phyloP scores from a whole-genome alignment of 2,797 vertebrate genomes.

The Fringilla coelebs region DNA sequence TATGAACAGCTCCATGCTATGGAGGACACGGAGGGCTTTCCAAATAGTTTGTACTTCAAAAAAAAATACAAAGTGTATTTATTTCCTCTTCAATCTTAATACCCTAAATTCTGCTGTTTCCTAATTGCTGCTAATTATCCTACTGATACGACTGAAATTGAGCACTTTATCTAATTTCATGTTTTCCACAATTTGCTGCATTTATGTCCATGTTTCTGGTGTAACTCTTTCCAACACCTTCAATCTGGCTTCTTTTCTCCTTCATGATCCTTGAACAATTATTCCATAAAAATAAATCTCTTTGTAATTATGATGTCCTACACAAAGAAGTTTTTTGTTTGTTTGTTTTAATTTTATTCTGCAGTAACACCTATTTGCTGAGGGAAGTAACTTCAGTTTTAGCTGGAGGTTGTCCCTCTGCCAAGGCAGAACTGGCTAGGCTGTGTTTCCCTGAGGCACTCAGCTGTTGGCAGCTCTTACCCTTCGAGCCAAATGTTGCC shows the following conservation, averaged over 20 bases:
- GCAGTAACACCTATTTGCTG: not conserved
- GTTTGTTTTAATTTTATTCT: not conserved
- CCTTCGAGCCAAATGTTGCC: not conserved
- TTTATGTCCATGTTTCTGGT: not conserved
- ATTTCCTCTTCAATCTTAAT: not conserved
- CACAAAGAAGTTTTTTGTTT: not conserved
- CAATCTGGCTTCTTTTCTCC: not conserved
- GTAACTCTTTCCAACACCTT: not conserved
- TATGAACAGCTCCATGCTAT: not conserved
- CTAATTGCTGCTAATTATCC: not conserved
- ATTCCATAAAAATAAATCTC: slow-evolving; percentile 48
- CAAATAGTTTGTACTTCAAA: not conserved
- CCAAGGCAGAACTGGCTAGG: not conserved
- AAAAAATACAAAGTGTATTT: not conserved
- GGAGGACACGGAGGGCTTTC: not conserved
- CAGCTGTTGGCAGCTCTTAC: not conserved
- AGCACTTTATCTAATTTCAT: not conserved
- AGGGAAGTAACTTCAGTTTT: not conserved
- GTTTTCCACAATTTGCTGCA: not conserved
- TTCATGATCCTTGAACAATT: not conserved
- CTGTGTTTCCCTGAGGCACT: not conserved
- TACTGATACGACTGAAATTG: not conserved
- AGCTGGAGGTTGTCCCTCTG: not conserved
- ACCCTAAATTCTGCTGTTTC: not conserved
- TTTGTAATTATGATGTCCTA: not conserved